Conservation (phyloP, 1,140 invertebrate genomes). For the Zaprionus gabonicus region DNA sequence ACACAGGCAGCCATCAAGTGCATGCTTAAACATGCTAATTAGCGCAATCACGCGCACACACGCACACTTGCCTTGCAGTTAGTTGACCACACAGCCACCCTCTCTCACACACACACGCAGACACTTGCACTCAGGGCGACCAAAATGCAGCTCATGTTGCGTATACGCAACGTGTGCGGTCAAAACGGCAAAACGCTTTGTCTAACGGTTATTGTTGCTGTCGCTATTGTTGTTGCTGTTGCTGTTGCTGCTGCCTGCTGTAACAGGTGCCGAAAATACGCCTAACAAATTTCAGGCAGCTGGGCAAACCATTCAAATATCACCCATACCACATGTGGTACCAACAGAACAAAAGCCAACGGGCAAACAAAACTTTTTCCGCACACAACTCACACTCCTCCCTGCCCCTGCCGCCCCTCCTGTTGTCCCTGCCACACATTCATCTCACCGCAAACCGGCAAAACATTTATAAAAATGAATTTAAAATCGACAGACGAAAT, state of each 20-base stretch:
- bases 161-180: conserved; percentile 62
- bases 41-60: conserved; percentile 21
- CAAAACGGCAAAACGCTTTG: conserved; percentile 30
- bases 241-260: conserved; percentile 21
- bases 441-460: conserved; percentile 63
- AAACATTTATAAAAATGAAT: conserved; percentile 79
- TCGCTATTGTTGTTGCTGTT: conserved; percentile 10
- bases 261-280: conserved; percentile 67
- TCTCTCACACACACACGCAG: background rate
- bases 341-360: conserved; percentile 22
- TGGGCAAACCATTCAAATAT: conserved; percentile 53
- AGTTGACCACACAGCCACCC: conserved; percentile 8
- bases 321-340: conserved; percentile 65
- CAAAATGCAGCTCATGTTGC: conserved; percentile 47
- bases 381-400: background rate
- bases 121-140: conserved; percentile 14
- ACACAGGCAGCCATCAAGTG: background rate
- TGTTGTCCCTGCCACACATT: too few relatives aligned
- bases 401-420: background rate
- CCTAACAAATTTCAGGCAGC: conserved; percentile 14
- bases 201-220: conserved; percentile 4
- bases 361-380: conserved; percentile 26
- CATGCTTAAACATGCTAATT: conserved; percentile 40
- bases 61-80: background rate
- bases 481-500: conserved; percentile 72